Base-by-base conservation (phyloP, 2,888 invertebrate species). In the Digitonthophagus gazella region DNA sequence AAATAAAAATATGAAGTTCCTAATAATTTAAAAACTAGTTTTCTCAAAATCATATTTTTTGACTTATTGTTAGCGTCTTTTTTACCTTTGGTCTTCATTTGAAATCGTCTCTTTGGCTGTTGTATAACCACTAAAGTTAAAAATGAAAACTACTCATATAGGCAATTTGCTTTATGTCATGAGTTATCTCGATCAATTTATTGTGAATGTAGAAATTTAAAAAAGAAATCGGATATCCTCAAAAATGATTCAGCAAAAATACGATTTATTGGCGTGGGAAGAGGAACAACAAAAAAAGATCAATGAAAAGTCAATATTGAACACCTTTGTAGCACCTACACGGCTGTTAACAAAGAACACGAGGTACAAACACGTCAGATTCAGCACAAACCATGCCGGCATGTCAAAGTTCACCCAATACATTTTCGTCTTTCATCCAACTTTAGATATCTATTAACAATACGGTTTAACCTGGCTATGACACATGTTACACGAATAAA, bases 361-460 rank as follows among this genome's bases (percentile, higher is more conserved):
- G 75, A 75, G 76, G 75, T 73, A 74, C 76, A 76, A 75, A 76
- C 74, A 75, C 72, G 67, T 69, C 72, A 70, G 63, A 66, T 71
- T 69, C 54, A 61, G 3, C 28, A 44, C 6, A 44, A 44, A 44
- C 28, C n/a, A n/a, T n/a, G n/a, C n/a, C n/a, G n/a, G n/a, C n/a
- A n/a, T n/a, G n/a, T n/a, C n/a, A n/a, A n/a, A n/a, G n/a, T n/a
- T n/a, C n/a, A n/a, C n/a, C n/a, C n/a, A n/a, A n/a, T n/a, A n/a
- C n/a, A n/a, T n/a, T n/a, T n/a, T n/a, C n/a, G n/a, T n/a, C n/a
- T n/a, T n/a, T n/a, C n/a, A n/a, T n/a, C n/a, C n/a, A n/a, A n/a
- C n/a, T n/a, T n/a, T n/a, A n/a, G n/a, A n/a, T n/a, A 44, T 44
- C 28, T 44, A n/a, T 44, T 44, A 44, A 44, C 28, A 44, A 44